Percentiles rank a stretch among this genome's conserved stretches.
Conservation (phyloP, 2,888 invertebrate species). For the Rhynchonema sp. region DNA sequence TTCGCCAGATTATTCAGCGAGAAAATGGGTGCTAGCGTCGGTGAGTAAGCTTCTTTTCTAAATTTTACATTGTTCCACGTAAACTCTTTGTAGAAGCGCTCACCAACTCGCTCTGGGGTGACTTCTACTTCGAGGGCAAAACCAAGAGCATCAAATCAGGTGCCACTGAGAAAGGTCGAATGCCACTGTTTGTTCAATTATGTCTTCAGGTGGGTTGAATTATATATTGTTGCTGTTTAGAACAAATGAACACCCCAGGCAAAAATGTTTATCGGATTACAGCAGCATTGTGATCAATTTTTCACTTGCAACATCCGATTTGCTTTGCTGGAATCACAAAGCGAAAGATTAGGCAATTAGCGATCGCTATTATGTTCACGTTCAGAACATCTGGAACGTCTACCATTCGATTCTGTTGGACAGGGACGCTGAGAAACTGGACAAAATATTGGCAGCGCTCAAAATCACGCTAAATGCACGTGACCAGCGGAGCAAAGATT, state of each 20-base stretch:
- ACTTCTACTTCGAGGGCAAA: slow-evolving; percentile 67
- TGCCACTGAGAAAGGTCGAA: slow-evolving; percentile 70
- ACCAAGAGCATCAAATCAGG: slow-evolving; percentile 62
- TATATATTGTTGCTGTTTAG: too few relatives aligned
- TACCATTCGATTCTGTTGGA: slow-evolving; percentile 60
- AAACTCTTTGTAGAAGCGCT: too few relatives aligned
- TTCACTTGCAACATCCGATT: too few relatives aligned
- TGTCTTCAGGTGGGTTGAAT: background rate
- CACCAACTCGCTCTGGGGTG: slow-evolving; percentile 89
- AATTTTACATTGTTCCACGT: too few relatives aligned
- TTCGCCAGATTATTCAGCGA: slow-evolving; percentile 58
- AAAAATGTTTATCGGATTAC: too few relatives aligned
- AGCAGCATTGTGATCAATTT: too few relatives aligned
- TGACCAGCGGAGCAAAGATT: slow-evolving; percentile 54
- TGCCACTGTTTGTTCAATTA: slow-evolving; percentile 68
- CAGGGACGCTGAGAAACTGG: slow-evolving; percentile 35
- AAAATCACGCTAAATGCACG: slow-evolving; percentile 51
- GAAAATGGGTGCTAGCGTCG: slow-evolving; percentile 57
- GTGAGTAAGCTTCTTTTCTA: too few relatives aligned
- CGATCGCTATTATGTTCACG: too few relatives aligned
- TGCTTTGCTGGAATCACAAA: slow-evolving; percentile 72
- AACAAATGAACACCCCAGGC: background rate
- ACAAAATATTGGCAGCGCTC: slow-evolving; percentile 38
- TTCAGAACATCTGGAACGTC: slow-evolving; percentile 70
- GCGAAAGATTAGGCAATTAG: too few relatives aligned